Percentiles rank a stretch among this genome's conserved stretches.
phyloP scores from a whole-genome alignment of 2,797 vertebrate species.

The Yasuhikotakia modesta region DNA sequence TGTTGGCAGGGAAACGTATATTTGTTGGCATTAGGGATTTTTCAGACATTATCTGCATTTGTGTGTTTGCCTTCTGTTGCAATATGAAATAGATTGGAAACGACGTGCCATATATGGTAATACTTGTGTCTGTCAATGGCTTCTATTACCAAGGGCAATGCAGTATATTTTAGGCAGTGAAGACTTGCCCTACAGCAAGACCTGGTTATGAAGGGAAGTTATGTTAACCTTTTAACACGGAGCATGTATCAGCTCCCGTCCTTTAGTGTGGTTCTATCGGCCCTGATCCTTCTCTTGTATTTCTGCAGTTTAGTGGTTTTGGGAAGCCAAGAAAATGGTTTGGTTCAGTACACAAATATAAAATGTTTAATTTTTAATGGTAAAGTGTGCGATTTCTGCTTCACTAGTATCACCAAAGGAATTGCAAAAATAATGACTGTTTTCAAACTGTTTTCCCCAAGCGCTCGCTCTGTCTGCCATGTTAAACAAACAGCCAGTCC shows the following conservation, averaged over 20 bases:
- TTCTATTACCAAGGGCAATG: slow-evolving; percentile 18
- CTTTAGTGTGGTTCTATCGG: not conserved
- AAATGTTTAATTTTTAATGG: slow-evolving; percentile 6
- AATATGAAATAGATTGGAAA: slow-evolving; percentile 18
- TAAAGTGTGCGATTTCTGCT: slow-evolving; percentile 1
- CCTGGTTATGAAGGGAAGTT: no score
- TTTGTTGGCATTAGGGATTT: slow-evolving; percentile 49
- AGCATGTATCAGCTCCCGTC: not conserved
- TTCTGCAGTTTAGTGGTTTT: not conserved
- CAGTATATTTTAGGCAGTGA: no score
- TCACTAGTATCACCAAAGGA: not conserved
- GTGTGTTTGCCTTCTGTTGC: slow-evolving; percentile 34
- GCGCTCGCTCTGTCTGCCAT: no score
- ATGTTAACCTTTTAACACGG: slow-evolving; percentile 12
- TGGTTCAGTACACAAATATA: not conserved
- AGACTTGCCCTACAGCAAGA: no score
- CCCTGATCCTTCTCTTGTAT: not conserved
- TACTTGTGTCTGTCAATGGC: slow-evolving; percentile 23
- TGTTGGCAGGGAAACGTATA: slow-evolving; percentile 42
- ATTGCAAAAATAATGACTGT: not conserved
- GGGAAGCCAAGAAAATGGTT: not conserved
- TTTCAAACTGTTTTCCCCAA: not conserved
- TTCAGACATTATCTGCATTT: slow-evolving; percentile 39
- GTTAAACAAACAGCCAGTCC: not conserved
- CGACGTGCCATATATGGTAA: slow-evolving; percentile 37